Evolutionary conservation across 2,797 vertebrate genomes (phyloP), one percentile per base, ranked within the genome.

Genomic region (Pempheris klunzingeri): DNA sequence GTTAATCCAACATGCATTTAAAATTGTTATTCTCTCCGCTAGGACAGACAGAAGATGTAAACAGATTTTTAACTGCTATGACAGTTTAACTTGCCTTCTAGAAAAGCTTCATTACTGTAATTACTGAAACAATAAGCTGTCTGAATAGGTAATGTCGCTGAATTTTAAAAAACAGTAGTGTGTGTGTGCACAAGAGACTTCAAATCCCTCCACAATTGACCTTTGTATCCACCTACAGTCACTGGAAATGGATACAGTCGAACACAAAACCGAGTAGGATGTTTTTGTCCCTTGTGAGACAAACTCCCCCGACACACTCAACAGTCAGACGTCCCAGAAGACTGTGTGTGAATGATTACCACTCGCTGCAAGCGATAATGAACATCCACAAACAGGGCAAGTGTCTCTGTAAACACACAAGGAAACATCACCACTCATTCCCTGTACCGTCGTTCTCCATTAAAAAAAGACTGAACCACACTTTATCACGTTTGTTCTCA

Each of bases 341-440:
- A 65, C 30, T 4, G 22, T 17, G 14, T 47, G 64, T 68, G 38
- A 80, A 52, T 26, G 15, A 75, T 50, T 54, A 44, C 34, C 22
- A n/a, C 24, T 13, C 13, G 53, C 68, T 62, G 52, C n/a, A 34
- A 54, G 74, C 55, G 53, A 76, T 69, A 62, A 83, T 72, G 62
- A 80, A 60, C 24, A 55, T 67, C 74, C 43, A 36, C 66, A 63
- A 47, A 64, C 39, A 44, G 28, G 50, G 30, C 13, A 15, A 41
- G 47, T 7, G 38, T 60, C 2, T 50, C 66, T 58, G 44, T 39
- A 64, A 30, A 59, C 59, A 59, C 26, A n/a, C 1, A 17, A 30
- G 34, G 36, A 26, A 41, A 30, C 44, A 15, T 8, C 39, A 3
- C 2, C 14, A 6, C 26, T 39, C 39, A 39, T 47, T 41, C 49